Evolutionary conservation across 2,797 vertebrate species (phyloP).

Genomic region (Eremophila alpestris): DNA sequence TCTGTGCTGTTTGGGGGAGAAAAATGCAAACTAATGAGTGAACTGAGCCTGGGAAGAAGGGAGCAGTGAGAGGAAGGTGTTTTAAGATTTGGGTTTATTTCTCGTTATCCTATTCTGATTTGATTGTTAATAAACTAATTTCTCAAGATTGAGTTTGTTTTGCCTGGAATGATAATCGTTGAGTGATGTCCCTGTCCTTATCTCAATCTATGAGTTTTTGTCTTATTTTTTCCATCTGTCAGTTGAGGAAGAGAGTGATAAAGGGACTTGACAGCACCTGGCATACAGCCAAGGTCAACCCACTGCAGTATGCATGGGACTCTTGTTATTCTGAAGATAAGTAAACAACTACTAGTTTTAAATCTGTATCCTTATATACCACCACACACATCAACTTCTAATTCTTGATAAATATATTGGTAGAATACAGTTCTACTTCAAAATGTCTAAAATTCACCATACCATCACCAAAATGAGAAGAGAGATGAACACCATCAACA

Average conservation of each 20-base stretch:
- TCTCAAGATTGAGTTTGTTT: neutral
- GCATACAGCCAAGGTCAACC: neutral
- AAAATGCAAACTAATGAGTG: neutral
- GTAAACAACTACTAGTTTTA: neutral
- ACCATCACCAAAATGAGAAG: neutral
- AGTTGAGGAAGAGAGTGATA: neutral
- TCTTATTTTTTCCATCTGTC: neutral
- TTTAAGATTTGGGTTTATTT: neutral
- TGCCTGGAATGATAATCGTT: neutral
- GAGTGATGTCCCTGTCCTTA: neutral
- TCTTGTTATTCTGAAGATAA: neutral
- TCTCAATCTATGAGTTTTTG: accelerated
- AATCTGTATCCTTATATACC: neutral
- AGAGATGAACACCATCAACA: neutral
- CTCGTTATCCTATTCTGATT: neutral
- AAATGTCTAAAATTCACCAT: neutral
- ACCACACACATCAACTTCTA: neutral
- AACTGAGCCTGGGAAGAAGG: neutral
- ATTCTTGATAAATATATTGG: neutral
- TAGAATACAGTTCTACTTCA: neutral
- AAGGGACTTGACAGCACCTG: neutral
- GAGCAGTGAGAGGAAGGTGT: neutral
- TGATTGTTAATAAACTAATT: neutral
- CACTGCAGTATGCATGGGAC: neutral
- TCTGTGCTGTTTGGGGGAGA: neutral